These are phyloP conservation scores for Andinoacara biseriatus DNA, from an alignment of 2,113 vertebrate genomes.

Conservation along the genomic window DNA sequence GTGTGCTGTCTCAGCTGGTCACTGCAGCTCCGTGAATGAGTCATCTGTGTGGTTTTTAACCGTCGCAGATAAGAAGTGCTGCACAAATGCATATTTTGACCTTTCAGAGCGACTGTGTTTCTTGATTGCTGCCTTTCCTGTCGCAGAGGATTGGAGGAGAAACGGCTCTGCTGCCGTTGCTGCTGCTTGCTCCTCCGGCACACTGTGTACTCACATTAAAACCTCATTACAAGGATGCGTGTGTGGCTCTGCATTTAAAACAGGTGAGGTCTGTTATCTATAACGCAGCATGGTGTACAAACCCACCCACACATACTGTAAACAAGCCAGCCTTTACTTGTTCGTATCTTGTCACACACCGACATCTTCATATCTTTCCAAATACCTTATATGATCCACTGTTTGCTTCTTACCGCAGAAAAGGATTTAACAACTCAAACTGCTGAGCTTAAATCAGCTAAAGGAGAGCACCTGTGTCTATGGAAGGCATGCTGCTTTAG, in stretches of 20 bases:
- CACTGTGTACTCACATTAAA: constrained; percentile 61
- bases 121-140: neutral
- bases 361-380: constrained; percentile 12
- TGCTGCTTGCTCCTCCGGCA: constrained; percentile 29
- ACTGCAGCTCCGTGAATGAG: constrained; percentile 14
- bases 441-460: neutral
- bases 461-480: neutral
- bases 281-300: constrained; percentile 11
- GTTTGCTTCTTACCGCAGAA: constrained; percentile 17
- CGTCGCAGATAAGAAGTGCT: constrained; percentile 30
- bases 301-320: constrained; percentile 4
- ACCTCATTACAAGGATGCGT: constrained; percentile 52
- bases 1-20: constrained; percentile 26
- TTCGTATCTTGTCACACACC: constrained; percentile 18
- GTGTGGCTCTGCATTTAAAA: constrained; percentile 62
- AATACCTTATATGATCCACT: neutral
- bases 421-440: neutral
- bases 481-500: neutral
- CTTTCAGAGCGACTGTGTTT: constrained; percentile 46
- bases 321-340: neutral
- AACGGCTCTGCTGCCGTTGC: constrained; percentile 6
- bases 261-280: constrained; percentile 19
- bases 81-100: constrained; percentile 56
- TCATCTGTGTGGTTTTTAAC: constrained; percentile 41
- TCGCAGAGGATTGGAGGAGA: constrained; percentile 18